Evolutionary conservation across 2,113 vertebrate genomes (phyloP), one percentile per base, ranked within the genome.

Genomic region (human (Homo sapiens)): DNA sequence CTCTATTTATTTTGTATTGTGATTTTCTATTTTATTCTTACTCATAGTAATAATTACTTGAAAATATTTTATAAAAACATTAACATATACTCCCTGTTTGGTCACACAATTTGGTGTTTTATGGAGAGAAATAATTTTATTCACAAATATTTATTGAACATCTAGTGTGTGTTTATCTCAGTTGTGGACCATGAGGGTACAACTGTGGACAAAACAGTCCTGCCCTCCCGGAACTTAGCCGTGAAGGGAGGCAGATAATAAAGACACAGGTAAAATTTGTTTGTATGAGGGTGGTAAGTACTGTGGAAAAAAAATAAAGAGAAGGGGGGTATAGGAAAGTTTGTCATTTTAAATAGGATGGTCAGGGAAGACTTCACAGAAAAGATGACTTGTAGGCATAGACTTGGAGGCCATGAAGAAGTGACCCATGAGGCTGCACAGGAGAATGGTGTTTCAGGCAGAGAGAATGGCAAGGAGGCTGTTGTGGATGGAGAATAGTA

Each of bases 1-100:
- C 18, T 79, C 8, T 50, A 2, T 90, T 11, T 86, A 45, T 14
- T 85, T n/a, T 87, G 1, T n/a, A 48, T 61, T 96, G n/a, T 93
- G 38, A 94, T 87, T 92, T 75, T 64, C 76, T 89, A 6, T 79
- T 94, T 96, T 83, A 22, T 85, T 81, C 88, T 89, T 81, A 52
- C 81, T 86, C 4, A 38, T 87, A 11, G 22, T 89, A 79, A 55
- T 83, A 83, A 57, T 89, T 90, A 52, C 11, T 94, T 84, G 23
- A 92, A 92, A 75, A 23, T 68, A 11, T 52, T 92, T 95, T 82
- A 85, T 6, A 7, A 86, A 89, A 83, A 17, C 2, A 32, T 55
- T 55, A 61, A 80, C 70, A 43, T 78, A 16, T 32, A 43, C 8
- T 92, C 17, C 23, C 3, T 55, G 61, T 35, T 38, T 81, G 27